Conservation (phyloP, 2,113 vertebrate species). For the Capra hircus region DNA sequence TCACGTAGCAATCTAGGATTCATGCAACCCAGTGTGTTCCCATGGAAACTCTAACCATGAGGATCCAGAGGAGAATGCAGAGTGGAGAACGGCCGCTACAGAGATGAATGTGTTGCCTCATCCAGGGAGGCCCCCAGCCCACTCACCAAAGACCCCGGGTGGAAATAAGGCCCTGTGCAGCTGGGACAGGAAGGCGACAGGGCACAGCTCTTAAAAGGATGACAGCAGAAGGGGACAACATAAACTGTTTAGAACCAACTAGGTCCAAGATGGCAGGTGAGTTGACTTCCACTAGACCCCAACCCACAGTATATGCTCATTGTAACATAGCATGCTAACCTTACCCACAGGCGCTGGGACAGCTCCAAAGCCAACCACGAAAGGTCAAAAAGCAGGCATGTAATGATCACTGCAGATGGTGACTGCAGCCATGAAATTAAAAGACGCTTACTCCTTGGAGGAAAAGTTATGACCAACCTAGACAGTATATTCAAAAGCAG, state of each 20-base stretch:
- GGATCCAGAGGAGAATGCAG: background rate
- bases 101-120: accelerated
- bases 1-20: accelerated
- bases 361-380: accelerated
- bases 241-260: background rate
- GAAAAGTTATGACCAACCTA: too few relatives aligned
- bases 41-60: background rate
- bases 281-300: background rate
- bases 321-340: background rate
- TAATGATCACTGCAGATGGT: background rate
- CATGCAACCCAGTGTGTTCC: background rate
- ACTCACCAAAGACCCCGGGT: background rate
- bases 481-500: too few relatives aligned
- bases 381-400: background rate
- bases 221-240: background rate
- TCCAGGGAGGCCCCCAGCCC: background rate
- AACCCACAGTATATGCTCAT: background rate
- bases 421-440: too few relatives aligned
- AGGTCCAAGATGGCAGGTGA: background rate
- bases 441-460: too few relatives aligned
- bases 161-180: too few relatives aligned
- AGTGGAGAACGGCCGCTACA: background rate
- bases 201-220: background rate
- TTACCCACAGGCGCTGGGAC: background rate
- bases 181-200: background rate